These are phyloP conservation scores for Mohoua ochrocephala DNA, from an alignment of 2,113 vertebrate species.

Conservation along the genomic window DNA sequence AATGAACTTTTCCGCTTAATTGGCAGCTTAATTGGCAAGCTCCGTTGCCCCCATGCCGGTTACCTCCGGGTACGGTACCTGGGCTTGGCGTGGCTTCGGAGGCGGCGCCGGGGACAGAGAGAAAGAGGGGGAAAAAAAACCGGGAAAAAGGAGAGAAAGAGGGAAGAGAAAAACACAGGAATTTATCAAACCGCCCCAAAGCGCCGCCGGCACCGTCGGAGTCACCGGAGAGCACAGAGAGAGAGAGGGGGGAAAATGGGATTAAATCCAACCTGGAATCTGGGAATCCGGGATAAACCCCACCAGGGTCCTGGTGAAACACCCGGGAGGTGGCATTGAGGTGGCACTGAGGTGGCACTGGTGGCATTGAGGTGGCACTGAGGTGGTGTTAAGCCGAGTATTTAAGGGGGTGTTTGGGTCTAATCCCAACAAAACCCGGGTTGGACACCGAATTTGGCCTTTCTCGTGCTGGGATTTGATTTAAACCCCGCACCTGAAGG, in stretches of 20 bases:
- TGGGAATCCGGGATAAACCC: background rate
- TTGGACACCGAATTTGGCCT: background rate
- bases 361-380: background rate
- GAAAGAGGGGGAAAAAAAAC: background rate
- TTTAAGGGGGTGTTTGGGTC: background rate
- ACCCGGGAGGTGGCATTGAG: background rate
- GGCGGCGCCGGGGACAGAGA: conserved; percentile 67
- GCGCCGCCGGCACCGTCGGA: background rate
- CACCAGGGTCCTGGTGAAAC: background rate
- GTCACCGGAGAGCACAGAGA: background rate
- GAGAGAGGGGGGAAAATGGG: background rate
- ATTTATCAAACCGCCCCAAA: conserved; percentile 56
- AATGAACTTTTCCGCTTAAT: conserved; percentile 14
- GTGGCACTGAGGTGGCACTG: background rate
- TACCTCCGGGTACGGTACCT: conserved; percentile 88
- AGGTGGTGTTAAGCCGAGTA: fast-evolving
- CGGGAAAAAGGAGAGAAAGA: conserved; percentile 27
- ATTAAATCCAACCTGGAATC: background rate
- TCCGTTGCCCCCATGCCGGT: conserved; percentile 59
- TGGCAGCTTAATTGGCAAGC: background rate
- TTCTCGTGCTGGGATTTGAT: background rate
- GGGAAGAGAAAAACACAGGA: conserved; percentile 70
- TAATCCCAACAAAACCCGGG: background rate
- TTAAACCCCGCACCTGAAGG: background rate
- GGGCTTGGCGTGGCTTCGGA: conserved; percentile 83